Conservation (phyloP, 2,888 invertebrate genomes). For the Prenolepis imparis region DNA sequence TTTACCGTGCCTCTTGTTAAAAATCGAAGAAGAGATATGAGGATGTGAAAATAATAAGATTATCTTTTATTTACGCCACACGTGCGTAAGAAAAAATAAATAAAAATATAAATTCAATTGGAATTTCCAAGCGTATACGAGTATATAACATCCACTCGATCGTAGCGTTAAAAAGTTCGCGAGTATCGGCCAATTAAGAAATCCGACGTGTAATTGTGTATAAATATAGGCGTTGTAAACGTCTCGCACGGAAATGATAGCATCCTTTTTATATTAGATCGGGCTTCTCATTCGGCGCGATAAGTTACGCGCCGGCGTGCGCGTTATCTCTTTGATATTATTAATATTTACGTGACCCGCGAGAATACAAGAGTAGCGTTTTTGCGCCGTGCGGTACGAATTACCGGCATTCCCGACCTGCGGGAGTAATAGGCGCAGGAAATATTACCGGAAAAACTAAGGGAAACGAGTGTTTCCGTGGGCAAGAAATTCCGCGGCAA, state of each 20-base stretch:
- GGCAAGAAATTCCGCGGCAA: conserved; percentile 6
- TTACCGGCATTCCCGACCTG: conserved; percentile 29
- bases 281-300: conserved; percentile 49
- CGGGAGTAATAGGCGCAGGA: conserved; percentile 47
- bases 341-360: conserved; percentile 67
- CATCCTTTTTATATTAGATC: conserved; percentile 7
- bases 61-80: neutral
- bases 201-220: neutral
- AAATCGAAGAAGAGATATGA: neutral
- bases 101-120: neutral
- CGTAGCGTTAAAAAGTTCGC: neutral
- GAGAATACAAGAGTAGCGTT: conserved; percentile 67
- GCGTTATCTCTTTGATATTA: conserved; percentile 66
- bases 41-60: neutral
- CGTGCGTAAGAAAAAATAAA: too few species aligned
- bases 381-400: conserved; percentile 52
- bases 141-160: neutral
- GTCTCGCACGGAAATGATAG: neutral
- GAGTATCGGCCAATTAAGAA: conserved; percentile 2
- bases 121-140: neutral
- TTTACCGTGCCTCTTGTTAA: neutral
- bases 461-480: conserved; percentile 8
- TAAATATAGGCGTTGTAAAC: neutral
- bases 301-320: conserved; percentile 42
- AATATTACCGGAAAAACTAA: conserved; percentile 42